phyloP scores from a whole-genome alignment of 1,140 invertebrate genomes.

The Sitobion miscanthi region DNA sequence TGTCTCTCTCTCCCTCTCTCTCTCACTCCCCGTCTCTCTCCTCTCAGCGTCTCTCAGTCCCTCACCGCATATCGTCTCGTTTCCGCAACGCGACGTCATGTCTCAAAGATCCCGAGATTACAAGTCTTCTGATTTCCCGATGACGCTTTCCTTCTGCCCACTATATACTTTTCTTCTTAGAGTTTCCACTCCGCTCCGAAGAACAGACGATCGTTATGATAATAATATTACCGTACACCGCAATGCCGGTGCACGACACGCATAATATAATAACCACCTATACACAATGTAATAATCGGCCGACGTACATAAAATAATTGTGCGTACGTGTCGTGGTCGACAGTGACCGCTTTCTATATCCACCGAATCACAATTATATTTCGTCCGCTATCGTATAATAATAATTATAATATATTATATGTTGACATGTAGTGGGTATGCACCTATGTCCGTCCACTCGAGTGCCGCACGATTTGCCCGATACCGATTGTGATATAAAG shows the following conservation, averaged over 20 bases:
- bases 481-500: neutral
- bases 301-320: neutral
- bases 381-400: neutral
- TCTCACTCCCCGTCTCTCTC: neutral
- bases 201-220: neutral
- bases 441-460: neutral
- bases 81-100: neutral
- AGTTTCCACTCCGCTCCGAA: neutral
- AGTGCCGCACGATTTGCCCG: neutral
- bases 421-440: neutral
- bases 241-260: neutral
- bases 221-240: neutral
- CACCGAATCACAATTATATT: neutral
- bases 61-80: neutral
- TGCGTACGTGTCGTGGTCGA: neutral
- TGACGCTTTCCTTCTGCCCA: neutral
- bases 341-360: neutral
- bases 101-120: neutral
- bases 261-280: neutral
- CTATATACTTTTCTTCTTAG: neutral
- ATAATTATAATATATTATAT: neutral
- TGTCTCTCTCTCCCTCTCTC: neutral
- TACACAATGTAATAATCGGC: neutral
- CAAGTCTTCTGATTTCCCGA: neutral
- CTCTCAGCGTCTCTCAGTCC: neutral